These are phyloP conservation scores for Lithobius niger DNA, from an alignment of 1,140 invertebrate genomes.

Conservation along the genomic window DNA sequence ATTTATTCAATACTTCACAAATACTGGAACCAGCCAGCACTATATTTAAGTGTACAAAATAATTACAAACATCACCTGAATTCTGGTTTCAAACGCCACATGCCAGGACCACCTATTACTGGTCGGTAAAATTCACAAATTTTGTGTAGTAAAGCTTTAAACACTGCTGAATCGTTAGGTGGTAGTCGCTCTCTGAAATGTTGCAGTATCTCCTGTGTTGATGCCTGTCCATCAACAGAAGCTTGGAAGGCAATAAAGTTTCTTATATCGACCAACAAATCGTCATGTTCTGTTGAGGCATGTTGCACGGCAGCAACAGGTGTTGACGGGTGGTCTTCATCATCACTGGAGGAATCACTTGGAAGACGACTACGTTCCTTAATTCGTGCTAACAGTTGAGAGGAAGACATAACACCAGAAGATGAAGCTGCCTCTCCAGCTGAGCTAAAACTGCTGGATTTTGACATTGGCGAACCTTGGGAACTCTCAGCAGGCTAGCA, in stretches of 20 bases:
- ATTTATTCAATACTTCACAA: no score
- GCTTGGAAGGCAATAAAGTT: conserved; percentile 41
- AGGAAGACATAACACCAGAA: conserved; percentile 24
- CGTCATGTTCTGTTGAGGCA: conserved; percentile 28
- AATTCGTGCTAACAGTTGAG: conserved; percentile 31
- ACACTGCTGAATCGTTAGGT: conserved; percentile 38
- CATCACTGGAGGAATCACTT: conserved; percentile 14
- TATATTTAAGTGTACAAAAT: no score
- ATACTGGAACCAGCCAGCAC: no score
- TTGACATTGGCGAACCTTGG: no score
- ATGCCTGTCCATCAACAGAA: conserved; percentile 36
- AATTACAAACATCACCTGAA: conserved; percentile 30
- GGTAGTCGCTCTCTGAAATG: conserved; percentile 37
- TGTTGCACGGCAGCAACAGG: not conserved
- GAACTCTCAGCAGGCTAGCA: no score
- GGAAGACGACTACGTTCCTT: conserved; percentile 26
- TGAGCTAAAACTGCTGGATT: no score
- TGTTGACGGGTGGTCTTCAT: conserved; percentile 17
- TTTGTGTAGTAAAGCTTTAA: conserved; percentile 43
- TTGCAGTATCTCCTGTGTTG: conserved; percentile 41
- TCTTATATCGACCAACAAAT: conserved; percentile 40
- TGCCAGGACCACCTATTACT: conserved; percentile 32
- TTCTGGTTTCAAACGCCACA: conserved; percentile 41
- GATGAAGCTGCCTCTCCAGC: no score
- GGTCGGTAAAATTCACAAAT: conserved; percentile 42